Base-by-base conservation (phyloP, 2,797 vertebrate species). In the Balearica regulorum region DNA sequence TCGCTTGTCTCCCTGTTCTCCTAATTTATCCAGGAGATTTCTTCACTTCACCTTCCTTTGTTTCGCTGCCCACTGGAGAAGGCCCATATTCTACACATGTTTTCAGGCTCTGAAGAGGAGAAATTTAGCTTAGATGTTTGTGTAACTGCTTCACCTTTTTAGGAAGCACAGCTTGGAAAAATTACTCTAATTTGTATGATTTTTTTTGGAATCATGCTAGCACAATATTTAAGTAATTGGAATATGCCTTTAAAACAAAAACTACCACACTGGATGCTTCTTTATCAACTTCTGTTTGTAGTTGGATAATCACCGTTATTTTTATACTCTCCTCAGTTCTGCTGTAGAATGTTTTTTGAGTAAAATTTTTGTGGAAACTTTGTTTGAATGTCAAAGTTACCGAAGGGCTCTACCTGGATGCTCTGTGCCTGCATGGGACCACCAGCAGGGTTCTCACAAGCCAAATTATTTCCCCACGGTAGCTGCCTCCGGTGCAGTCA, bases 181-280 rank as follows among this genome's bases (percentile, higher is more conserved):
- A 94, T 83, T 94, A 54, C 76, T 95, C 72, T 93, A 91, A 94
- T 95, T 87, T 95, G 61, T 92, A 75, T 94, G 91, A 77, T 94
- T 97, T 89, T 97, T 39, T 97, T 89, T 96, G 73, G 71, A 97
- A 94, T 89, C 51, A 68, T 16, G 33, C 51, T 96, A 81, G 83
- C 84, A 96, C 69, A 97, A 95, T 97, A 87, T 96, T 65, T 90
- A 92, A 83, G 73, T 94, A 97, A 94, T 87, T 94, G 58, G 71
- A 97, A 96, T 95, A 95, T 89, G 83, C 88, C 96, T 60, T 78
- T 72, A 72, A 92, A 91, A 92, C 89, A 89, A 97, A 97, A 96
- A 96, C 93, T 94, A 22, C 68, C 80, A 94, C 81, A 94, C 66
- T 85, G 39, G 62, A 75, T 96, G 71, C 64, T 97, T 96, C 84